These are phyloP conservation scores for Stratiomys singularior DNA, from an alignment of 2,888 invertebrate genomes.

Conservation along the genomic window DNA sequence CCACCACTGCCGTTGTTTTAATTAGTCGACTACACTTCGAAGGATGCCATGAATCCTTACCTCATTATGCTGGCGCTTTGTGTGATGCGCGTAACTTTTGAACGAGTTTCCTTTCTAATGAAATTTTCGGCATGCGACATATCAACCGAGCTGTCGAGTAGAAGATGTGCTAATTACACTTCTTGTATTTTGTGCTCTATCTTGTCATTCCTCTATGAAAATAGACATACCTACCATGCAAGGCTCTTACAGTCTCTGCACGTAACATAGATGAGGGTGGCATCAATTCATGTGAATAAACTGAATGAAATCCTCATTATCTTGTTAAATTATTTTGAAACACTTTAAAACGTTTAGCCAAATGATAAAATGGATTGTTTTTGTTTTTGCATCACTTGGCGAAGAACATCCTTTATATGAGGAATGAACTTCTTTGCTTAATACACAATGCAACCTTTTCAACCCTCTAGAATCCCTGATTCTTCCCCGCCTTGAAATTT, in stretches of 20 bases:
- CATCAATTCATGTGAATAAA: slow-evolving; percentile 37
- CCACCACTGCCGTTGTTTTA: slow-evolving; percentile 44
- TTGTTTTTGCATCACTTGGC: background rate
- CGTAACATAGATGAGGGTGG: background rate
- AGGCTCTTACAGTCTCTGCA: background rate
- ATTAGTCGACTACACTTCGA: slow-evolving; percentile 49
- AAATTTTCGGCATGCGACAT: slow-evolving; percentile 37
- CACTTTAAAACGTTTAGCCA: slow-evolving; percentile 21
- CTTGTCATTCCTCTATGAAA: background rate
- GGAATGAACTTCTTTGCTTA: too few species aligned
- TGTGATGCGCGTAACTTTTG: slow-evolving; percentile 47
- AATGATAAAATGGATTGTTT: background rate
- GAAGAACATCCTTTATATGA: too few species aligned
- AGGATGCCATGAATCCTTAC: slow-evolving; percentile 33
- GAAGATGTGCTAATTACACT: slow-evolving; percentile 50
- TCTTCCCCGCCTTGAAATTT: too few species aligned
- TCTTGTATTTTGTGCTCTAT: background rate
- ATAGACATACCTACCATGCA: background rate
- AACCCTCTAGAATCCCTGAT: too few species aligned
- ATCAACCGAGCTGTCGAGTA: slow-evolving; percentile 30
- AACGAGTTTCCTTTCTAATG: slow-evolving; percentile 41
- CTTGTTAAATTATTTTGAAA: slow-evolving; percentile 49
- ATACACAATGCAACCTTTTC: too few species aligned
- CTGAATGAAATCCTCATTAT: slow-evolving; percentile 51
- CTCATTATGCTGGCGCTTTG: slow-evolving; percentile 40